Percentiles rank a stretch among this genome's conserved stretches.
phyloP scores from a whole-genome alignment of 2,888 invertebrate species.

The Drosophila testacea region DNA sequence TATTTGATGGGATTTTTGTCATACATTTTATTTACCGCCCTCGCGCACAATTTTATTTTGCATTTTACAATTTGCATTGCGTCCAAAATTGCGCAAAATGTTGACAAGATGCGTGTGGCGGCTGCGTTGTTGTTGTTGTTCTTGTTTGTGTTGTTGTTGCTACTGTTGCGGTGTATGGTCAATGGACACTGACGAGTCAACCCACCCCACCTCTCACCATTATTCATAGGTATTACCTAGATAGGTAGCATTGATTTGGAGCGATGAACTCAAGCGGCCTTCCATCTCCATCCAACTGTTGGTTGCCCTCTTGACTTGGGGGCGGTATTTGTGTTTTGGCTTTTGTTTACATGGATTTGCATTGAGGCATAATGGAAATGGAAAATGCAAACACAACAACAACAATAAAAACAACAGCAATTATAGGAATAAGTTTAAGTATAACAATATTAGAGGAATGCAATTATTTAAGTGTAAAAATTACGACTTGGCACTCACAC shows the following conservation, averaged over 20 bases:
- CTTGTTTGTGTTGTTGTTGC: constrained; percentile 13
- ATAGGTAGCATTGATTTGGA: constrained; percentile 82
- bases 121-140: constrained; percentile 5
- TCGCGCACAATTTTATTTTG: constrained; percentile 16
- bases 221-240: constrained; percentile 23
- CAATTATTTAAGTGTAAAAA: constrained; percentile 66
- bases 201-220: background rate
- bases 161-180: constrained; percentile 19
- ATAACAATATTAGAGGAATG: constrained; percentile 46
- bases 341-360: constrained; percentile 59
- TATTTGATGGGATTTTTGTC: background rate
- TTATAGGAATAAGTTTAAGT: constrained; percentile 21
- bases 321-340: constrained; percentile 29
- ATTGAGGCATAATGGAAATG: constrained; percentile 40
- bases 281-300: constrained; percentile 27
- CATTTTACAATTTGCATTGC: constrained; percentile 50
- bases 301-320: constrained; percentile 13
- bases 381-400: constrained; percentile 41
- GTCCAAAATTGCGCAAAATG: constrained; percentile 53
- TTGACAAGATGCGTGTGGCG: constrained; percentile 55
- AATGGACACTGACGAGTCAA: constrained; percentile 19
- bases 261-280: constrained; percentile 80
- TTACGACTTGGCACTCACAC: constrained; percentile 40
- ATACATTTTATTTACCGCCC: constrained; percentile 8
- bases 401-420: constrained; percentile 13